A percentile compares a stretch with the other conserved stretches of the same genome.
These are phyloP conservation scores for Echinops telfairi DNA, from an alignment of 2,113 vertebrate species.

Conservation along the genomic window DNA sequence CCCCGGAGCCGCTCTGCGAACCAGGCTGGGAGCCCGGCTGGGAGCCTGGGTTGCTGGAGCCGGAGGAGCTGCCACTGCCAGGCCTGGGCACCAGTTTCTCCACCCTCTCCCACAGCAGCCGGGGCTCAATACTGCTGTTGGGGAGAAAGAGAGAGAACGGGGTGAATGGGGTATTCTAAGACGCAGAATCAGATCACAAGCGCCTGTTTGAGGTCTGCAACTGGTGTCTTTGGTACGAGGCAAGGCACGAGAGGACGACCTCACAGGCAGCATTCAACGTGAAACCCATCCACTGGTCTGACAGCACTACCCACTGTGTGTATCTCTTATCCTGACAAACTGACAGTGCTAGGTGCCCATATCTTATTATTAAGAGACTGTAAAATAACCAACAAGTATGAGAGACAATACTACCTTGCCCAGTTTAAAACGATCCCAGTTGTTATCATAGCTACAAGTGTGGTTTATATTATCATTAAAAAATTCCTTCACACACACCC, in stretches of 20 bases:
- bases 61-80: conserved; percentile 96
- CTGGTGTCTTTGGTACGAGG: background rate
- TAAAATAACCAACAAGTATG: background rate
- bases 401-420: background rate
- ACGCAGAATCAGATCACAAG: background rate
- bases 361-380: no score
- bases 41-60: conserved; percentile 96
- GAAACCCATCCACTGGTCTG: background rate
- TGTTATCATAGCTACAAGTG: background rate
- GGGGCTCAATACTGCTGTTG: conserved; percentile 93
- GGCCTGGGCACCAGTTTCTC: conserved; percentile 95
- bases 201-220: background rate
- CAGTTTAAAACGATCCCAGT: background rate
- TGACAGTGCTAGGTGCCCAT: background rate
- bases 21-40: conserved; percentile 92
- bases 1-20: conserved; percentile 96
- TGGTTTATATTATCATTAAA: background rate
- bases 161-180: background rate
- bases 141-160: background rate
- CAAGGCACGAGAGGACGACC: background rate
- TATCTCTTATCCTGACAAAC: background rate
- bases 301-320: background rate
- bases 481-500: no score
- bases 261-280: background rate
- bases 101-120: conserved; percentile 97